phyloP scores from a whole-genome alignment of 2,888 invertebrate species.

The Stegana nigrithorax region DNA sequence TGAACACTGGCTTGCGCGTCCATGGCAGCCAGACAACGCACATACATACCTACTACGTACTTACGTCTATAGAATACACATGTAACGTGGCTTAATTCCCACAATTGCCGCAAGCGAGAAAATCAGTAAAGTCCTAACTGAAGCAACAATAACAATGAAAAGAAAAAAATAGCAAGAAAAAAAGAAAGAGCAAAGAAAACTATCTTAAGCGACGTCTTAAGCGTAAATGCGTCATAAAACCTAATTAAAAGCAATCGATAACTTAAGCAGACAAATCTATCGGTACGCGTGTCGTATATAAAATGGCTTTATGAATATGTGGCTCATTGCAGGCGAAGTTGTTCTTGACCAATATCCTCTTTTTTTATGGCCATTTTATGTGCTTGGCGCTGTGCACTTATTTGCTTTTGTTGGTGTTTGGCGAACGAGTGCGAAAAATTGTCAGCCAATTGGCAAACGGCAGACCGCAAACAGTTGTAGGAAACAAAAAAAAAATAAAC shows the following conservation, averaged over 20 bases:
- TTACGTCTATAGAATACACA: not conserved
- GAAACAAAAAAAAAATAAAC: not conserved
- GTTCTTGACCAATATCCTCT: too few relatives aligned
- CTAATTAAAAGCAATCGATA: constrained; percentile 23
- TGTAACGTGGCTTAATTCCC: constrained; percentile 17
- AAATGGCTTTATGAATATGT: constrained; percentile 12
- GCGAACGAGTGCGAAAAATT: too few relatives aligned
- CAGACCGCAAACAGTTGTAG: too few relatives aligned
- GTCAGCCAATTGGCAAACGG: too few relatives aligned
- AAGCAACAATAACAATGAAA: too few relatives aligned
- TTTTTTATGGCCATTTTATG: too few relatives aligned
- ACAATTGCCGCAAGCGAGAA: not conserved
- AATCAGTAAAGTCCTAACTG: not conserved
- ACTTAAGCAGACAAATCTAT: constrained; percentile 5
- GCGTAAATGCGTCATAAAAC: constrained; percentile 8
- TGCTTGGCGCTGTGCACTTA: too few relatives aligned
- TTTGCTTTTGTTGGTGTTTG: too few relatives aligned
- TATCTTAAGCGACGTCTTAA: not conserved
- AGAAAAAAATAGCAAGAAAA: too few relatives aligned
- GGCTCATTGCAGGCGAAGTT: too few relatives aligned
- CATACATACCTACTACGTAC: not conserved
- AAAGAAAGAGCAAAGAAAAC: not conserved
- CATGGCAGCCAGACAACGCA: not conserved
- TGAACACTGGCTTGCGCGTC: not conserved
- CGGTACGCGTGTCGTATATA: too few relatives aligned